Percentiles rank a stretch among this genome's conserved stretches.
Conservation (phyloP, 2,888 invertebrate species). For the Leptothorax acervorum region DNA sequence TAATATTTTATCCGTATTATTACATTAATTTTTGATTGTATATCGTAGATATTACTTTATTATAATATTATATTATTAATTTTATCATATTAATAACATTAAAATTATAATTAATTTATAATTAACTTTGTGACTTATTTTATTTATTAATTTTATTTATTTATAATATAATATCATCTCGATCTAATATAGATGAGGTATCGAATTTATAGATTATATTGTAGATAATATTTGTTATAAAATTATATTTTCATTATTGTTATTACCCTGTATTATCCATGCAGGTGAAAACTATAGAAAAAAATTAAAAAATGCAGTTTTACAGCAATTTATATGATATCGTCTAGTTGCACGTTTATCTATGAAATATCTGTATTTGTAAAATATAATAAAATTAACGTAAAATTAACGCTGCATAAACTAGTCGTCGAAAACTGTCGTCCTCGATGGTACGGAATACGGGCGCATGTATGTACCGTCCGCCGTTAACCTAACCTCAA, state of each 20-base stretch:
- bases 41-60: too few species aligned
- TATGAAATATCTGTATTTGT: not conserved
- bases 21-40: too few species aligned
- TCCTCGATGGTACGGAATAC: too few species aligned
- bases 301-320: too few species aligned
- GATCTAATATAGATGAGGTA: not conserved
- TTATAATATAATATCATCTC: too few species aligned
- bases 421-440: not conserved
- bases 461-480: constrained; percentile 50
- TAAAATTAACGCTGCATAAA: not conserved
- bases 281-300: not conserved
- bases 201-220: not conserved
- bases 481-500: constrained; percentile 69
- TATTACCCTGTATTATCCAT: not conserved
- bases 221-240: not conserved
- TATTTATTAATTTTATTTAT: not conserved
- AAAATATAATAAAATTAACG: not conserved
- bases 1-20: not conserved
- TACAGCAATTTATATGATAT: not conserved
- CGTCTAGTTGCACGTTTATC: not conserved
- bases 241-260: not conserved
- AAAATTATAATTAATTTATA: not conserved
- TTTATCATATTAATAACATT: not conserved
- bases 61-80: not conserved
- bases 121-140: not conserved